Base-by-base conservation (phyloP, 2,797 vertebrate species). In the Microctenopoma stevenorrisi region DNA sequence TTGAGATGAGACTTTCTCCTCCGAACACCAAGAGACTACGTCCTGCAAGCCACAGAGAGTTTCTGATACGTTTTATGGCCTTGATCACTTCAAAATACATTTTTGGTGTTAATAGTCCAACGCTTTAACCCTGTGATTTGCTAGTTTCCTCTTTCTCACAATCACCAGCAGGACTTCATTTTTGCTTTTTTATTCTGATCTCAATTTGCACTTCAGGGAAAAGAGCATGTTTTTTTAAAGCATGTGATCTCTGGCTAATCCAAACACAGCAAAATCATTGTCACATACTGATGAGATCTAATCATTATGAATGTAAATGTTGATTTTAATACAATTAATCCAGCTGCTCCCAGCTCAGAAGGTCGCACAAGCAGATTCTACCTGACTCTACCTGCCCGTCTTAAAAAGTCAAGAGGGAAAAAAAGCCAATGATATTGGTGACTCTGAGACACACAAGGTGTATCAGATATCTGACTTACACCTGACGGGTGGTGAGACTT, bases 251-350 rank as follows among this genome's bases (percentile, higher is more conserved):
- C 64, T 50, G 7, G 15, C 55, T 67, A 62, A 82, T 70, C 56
- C 50, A 67, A 72, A 73, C 50, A 67, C 56, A 57, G 59, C 4
- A 43, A 33, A 69, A 59, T 28, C 52, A 37, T n/a, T 74, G 69
- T 68, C 47, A 62, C 18, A 11, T 65, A 59, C 4, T 3, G 65
- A 71, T 63, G 53, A 56, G 37, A 66, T 51, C 72, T 70, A 25
- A 37, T 30, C 61, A 57, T 61, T 72, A 72, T 54, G 43, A 71
- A 65, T 48, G 56, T 51, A 74, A 69, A 76, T 65, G 78, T 61
- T 68, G 71, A 81, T 74, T 76, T 69, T 58, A 63, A 57, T 50
- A 42, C 53, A 53, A 78, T 64, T 76, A 73, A 65, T 62, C 28
- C 63, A 70, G 56, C 55, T 26, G 10, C 75, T 74, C 18, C 47